These are phyloP conservation scores for Drosophila infuscata DNA, from an alignment of 2,888 invertebrate species.

Conservation along the genomic window DNA sequence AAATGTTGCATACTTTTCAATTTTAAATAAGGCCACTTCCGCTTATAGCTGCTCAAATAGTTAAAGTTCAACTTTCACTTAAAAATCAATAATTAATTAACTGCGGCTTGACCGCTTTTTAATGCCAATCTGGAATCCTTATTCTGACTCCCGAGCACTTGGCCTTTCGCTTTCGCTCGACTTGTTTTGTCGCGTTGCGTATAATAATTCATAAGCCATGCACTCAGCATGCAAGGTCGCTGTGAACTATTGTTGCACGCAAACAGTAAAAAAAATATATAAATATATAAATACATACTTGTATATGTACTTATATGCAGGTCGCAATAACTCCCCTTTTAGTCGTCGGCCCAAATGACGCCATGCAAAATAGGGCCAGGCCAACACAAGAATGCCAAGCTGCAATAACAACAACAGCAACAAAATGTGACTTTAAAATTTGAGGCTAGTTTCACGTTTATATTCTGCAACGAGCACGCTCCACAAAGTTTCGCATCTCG, in stretches of 20 bases:
- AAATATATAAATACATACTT: background rate
- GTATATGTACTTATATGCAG: conserved; percentile 11
- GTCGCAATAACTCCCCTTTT: conserved; percentile 13
- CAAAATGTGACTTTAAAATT: conserved; percentile 51
- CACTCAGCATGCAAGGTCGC: conserved; percentile 61
- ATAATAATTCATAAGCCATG: conserved; percentile 74
- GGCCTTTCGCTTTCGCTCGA: conserved; percentile 16
- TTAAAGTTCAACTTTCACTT: background rate
- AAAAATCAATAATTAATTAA: background rate
- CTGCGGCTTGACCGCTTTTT: conserved; percentile 24
- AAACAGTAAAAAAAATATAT: conserved; percentile 24
- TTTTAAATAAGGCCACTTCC: background rate
- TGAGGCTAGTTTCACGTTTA: conserved; percentile 53
- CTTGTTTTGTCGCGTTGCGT: conserved; percentile 65
- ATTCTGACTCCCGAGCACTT: conserved; percentile 18
- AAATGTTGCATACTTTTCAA: conserved; percentile 27
- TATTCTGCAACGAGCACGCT: conserved; percentile 49
- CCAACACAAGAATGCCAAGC: conserved; percentile 28
- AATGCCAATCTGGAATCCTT: conserved; percentile 16
- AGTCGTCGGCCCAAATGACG: conserved; percentile 31
- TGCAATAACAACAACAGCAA: conserved; percentile 19
- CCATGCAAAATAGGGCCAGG: conserved; percentile 44
- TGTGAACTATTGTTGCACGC: conserved; percentile 50
- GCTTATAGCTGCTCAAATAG: background rate
- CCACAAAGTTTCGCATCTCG: conserved; percentile 72